phyloP scores from a whole-genome alignment of 1,140 invertebrate species.

The Cotesia chilonis region DNA sequence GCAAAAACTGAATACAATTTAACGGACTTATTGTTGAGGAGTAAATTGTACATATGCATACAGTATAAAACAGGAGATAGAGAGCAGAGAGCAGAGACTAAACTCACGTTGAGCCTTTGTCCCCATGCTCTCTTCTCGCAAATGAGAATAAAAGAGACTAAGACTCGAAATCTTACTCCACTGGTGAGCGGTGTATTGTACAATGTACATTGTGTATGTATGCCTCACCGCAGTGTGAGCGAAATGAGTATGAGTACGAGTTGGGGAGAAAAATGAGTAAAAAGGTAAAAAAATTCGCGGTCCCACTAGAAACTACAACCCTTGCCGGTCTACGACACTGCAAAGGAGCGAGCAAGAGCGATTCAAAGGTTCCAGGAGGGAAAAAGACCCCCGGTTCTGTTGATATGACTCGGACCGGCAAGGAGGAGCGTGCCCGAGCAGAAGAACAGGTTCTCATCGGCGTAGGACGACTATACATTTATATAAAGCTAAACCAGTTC shows the following conservation, averaged over 20 bases:
- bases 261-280: conserved; percentile 9
- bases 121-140: conserved; percentile 23
- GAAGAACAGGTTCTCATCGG: conserved; percentile 42
- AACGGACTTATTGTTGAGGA: conserved; percentile 16
- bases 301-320: conserved; percentile 20
- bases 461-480: conserved; percentile 32
- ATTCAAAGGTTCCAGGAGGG: conserved; percentile 16
- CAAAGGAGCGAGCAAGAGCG: conserved; percentile 16
- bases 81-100: too few relatives aligned
- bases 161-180: conserved; percentile 23
- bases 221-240: not conserved
- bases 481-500: conserved; percentile 36
- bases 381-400: conserved; percentile 16
- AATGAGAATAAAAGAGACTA: conserved; percentile 28
- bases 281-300: conserved; percentile 8
- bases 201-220: too few relatives aligned
- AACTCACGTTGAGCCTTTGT: conserved; percentile 26
- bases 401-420: conserved; percentile 4
- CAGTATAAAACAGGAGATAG: not conserved
- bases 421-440: conserved; percentile 27
- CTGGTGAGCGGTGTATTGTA: not conserved
- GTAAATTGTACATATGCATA: conserved; percentile 26
- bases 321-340: conserved; percentile 31
- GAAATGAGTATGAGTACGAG: not conserved
- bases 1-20: conserved; percentile 30